phyloP scores from a whole-genome alignment of 2,113 vertebrate species.

The Puffinus mauretanicus region DNA sequence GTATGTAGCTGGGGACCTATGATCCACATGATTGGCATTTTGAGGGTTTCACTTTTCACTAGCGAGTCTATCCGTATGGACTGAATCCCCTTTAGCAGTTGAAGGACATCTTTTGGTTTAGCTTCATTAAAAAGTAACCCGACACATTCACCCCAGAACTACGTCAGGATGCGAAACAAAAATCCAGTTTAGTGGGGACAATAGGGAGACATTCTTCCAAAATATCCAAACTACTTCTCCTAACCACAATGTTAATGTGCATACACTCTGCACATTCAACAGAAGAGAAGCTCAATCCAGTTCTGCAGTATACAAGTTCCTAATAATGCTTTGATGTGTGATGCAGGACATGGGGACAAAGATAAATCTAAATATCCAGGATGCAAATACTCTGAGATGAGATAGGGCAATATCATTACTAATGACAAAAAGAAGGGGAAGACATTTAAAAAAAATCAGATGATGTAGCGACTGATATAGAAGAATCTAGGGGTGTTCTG shows the following conservation, averaged over 20 bases:
- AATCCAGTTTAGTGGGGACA: neutral
- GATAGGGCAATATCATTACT: neutral
- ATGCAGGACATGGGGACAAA: neutral
- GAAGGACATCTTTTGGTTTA: neutral
- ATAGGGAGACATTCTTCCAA: neutral
- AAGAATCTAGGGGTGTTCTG: neutral
- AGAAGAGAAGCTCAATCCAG: neutral
- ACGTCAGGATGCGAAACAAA: neutral
- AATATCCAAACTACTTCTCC: neutral
- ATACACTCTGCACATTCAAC: neutral
- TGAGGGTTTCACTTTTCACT: neutral
- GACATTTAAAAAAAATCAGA: neutral
- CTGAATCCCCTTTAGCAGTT: neutral
- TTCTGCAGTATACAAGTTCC: neutral
- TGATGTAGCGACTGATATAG: neutral
- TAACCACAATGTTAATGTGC: neutral
- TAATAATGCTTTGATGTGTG: neutral
- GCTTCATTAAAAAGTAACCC: neutral
- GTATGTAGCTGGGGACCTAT: neutral
- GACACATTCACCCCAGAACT: neutral
- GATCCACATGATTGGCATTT: neutral
- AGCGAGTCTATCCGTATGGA: accelerated
- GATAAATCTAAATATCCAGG: neutral
- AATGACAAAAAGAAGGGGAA: neutral
- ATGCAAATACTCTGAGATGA: neutral